phyloP scores from a whole-genome alignment of 2,113 vertebrate species.

The Melozone crissalis region DNA sequence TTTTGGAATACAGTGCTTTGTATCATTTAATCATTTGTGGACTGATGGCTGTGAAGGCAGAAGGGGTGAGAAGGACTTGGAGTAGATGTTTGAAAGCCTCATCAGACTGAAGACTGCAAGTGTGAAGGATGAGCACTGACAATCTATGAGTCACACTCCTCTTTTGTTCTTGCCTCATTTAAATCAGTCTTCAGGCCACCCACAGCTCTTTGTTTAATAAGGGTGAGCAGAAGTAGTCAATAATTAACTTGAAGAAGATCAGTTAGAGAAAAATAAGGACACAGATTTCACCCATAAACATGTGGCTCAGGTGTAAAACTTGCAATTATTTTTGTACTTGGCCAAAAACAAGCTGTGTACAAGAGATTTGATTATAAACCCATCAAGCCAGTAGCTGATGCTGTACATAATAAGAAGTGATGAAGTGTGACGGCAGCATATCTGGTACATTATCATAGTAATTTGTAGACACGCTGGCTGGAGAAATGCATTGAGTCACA shows the following conservation, averaged over 20 bases:
- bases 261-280: neutral
- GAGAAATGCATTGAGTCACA: neutral
- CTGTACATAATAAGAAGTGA: constrained; percentile 4
- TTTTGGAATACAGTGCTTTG: neutral
- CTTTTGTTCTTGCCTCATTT: neutral
- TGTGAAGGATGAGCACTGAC: neutral
- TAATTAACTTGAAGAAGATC: neutral
- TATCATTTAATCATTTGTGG: neutral
- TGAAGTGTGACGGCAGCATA: constrained; percentile 16
- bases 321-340: neutral
- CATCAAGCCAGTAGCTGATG: neutral
- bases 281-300: neutral
- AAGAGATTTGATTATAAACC: constrained; percentile 6
- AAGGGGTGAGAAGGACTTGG: neutral
- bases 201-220: neutral
- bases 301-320: neutral
- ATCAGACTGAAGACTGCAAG: neutral
- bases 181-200: neutral
- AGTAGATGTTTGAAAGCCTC: neutral
- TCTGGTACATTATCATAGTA: constrained; percentile 1
- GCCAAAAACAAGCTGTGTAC: neutral
- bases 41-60: neutral
- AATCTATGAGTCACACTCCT: neutral
- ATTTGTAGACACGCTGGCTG: neutral
- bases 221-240: neutral